Evolutionary conservation across 1,140 invertebrate genomes (phyloP).

Genomic region (Trichomalopsis sarcophagae): DNA sequence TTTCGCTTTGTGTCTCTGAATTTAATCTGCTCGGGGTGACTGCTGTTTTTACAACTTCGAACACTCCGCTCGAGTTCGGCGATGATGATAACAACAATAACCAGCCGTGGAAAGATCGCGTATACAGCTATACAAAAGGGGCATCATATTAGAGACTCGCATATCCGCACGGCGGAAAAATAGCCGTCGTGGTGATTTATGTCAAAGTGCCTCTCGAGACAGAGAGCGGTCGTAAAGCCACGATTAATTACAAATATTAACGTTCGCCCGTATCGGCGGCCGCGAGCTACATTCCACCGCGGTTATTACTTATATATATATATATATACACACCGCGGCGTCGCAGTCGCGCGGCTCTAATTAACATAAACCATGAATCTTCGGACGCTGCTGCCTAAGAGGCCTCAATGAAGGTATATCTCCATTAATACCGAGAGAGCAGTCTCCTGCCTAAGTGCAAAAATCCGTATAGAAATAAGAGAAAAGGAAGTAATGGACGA

Average conservation of each 20-base stretch:
- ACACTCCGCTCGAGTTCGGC: neutral
- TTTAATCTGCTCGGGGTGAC: no score
- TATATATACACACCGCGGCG: neutral
- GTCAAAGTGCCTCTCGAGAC: neutral
- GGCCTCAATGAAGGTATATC: conserved; percentile 18
- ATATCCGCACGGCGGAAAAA: no score
- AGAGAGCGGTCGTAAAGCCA: neutral
- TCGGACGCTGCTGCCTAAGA: neutral
- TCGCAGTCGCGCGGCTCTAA: neutral
- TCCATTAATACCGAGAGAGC: conserved; percentile 29
- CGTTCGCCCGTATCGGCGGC: neutral
- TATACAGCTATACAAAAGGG: no score
- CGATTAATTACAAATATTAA: conserved; percentile 30
- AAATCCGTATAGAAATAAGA: neutral
- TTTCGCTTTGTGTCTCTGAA: neutral
- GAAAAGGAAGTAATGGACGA: neutral
- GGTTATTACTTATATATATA: neutral
- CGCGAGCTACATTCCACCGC: neutral
- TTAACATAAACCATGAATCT: conserved; percentile 43
- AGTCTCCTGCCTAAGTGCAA: neutral
- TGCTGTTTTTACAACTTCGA: no score
- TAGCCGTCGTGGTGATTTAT: no score
- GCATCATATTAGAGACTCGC: no score
- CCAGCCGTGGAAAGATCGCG: no score
- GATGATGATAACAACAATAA: neutral